Conservation (phyloP, 2,113 vertebrate species). For the Saguinus midas region DNA sequence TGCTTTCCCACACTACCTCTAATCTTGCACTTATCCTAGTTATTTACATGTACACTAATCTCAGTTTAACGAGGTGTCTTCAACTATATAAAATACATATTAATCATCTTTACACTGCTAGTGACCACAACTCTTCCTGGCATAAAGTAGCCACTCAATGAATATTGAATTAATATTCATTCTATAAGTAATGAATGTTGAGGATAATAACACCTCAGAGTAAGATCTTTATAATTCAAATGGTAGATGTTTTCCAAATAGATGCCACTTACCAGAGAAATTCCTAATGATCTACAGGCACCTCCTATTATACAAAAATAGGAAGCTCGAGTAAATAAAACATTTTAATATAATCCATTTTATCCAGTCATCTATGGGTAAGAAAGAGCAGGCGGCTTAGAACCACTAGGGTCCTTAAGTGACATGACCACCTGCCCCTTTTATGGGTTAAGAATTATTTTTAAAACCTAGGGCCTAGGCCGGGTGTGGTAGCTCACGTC, state of each 20-base stretch:
- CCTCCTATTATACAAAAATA: neutral
- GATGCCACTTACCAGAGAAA: neutral
- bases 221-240: neutral
- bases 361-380: neutral
- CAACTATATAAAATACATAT: neutral
- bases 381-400: neutral
- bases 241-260: neutral
- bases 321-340: neutral
- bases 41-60: neutral
- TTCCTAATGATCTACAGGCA: neutral
- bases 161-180: conserved; percentile 11
- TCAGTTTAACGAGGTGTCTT: neutral
- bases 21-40: neutral
- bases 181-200: conserved; percentile 22
- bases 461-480: neutral
- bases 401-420: neutral
- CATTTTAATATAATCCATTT: neutral
- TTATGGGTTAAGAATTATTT: neutral
- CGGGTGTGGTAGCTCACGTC: too few species aligned
- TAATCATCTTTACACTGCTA: neutral
- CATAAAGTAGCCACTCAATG: neutral
- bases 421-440: neutral
- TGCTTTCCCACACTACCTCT: neutral
- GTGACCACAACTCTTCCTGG: neutral
- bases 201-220: neutral